These are phyloP conservation scores for Allophyes oxyacanthae DNA, from an alignment of 2,888 invertebrate genomes.

Conservation along the genomic window DNA sequence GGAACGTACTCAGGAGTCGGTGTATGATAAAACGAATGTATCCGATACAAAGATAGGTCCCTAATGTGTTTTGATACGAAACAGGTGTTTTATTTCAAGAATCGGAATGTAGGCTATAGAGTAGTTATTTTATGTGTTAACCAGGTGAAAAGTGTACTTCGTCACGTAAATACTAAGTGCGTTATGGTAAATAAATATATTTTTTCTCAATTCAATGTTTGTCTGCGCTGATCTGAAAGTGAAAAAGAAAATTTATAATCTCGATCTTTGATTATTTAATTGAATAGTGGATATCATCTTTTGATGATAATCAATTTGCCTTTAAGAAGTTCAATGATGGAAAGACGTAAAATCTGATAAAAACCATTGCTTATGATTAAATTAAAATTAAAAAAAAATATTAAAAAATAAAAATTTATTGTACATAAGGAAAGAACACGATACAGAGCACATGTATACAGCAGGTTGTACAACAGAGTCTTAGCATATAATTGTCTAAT, in stretches of 20 bases:
- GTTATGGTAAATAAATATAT: slow-evolving; percentile 16
- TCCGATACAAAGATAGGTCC: slow-evolving; percentile 27
- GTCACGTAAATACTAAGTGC: slow-evolving; percentile 3
- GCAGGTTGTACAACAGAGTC: too few species aligned
- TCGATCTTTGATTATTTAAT: neutral
- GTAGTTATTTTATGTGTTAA: slow-evolving; percentile 27
- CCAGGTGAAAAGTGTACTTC: slow-evolving; percentile 4
- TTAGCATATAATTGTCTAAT: too few species aligned
- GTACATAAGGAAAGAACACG: too few species aligned
- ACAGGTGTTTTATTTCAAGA: slow-evolving; percentile 44
- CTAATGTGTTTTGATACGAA: slow-evolving; percentile 56
- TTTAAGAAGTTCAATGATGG: too few species aligned
- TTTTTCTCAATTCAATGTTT: slow-evolving; percentile 8
- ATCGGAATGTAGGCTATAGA: slow-evolving; percentile 22
- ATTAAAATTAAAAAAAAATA: too few species aligned
- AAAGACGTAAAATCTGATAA: too few species aligned
- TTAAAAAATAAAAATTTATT: too few species aligned
- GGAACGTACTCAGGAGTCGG: slow-evolving; percentile 26
- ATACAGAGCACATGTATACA: too few species aligned
- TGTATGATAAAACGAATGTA: slow-evolving; percentile 47
- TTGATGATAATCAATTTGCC: too few species aligned
- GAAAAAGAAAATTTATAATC: neutral
- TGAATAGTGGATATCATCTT: too few species aligned
- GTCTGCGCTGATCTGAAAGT: neutral
- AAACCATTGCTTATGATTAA: too few species aligned